These are phyloP conservation scores for Andrena chrysosceles DNA, from an alignment of 2,888 invertebrate genomes.

Conservation along the genomic window DNA sequence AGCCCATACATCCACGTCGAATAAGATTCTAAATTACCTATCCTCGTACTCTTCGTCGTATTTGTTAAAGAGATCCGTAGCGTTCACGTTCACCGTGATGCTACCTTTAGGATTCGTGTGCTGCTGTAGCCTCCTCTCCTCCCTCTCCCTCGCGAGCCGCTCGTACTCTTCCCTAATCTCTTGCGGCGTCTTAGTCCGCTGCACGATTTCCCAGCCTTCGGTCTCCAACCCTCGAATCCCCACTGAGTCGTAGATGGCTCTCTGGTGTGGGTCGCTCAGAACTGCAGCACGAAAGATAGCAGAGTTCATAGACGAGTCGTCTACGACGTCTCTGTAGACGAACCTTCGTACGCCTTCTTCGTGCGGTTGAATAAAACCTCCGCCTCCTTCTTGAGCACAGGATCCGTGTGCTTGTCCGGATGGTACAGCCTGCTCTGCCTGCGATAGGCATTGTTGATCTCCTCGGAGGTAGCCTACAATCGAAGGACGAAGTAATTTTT, in stretches of 20 bases:
- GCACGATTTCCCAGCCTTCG: constrained; percentile 98
- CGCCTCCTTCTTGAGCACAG: constrained; percentile 93
- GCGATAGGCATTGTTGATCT: constrained; percentile 97
- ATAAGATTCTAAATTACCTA: constrained; percentile 74
- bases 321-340: constrained; percentile 13
- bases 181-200: constrained; percentile 95
- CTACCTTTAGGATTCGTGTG: constrained; percentile 96
- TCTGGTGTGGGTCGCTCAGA: constrained; percentile 95
- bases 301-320: neutral
- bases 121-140: constrained; percentile 94
- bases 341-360: constrained; percentile 97
- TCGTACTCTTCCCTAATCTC: constrained; percentile 99
- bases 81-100: constrained; percentile 95
- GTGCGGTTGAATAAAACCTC: constrained; percentile 96
- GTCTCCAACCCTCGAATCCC: constrained; percentile 94
- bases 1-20: constrained; percentile 55
- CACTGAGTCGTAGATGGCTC: constrained; percentile 96
- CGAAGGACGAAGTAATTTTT: neutral
- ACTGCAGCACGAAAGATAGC: constrained; percentile 86
- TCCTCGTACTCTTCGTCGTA: constrained; percentile 91
- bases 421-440: constrained; percentile 97
- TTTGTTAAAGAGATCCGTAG: constrained; percentile 95
- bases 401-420: constrained; percentile 97
- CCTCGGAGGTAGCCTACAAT: constrained; percentile 94
- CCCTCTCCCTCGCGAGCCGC: constrained; percentile 92